phyloP scores from a whole-genome alignment of 2,113 vertebrate genomes.

The Thalassarche chlororhynchos region DNA sequence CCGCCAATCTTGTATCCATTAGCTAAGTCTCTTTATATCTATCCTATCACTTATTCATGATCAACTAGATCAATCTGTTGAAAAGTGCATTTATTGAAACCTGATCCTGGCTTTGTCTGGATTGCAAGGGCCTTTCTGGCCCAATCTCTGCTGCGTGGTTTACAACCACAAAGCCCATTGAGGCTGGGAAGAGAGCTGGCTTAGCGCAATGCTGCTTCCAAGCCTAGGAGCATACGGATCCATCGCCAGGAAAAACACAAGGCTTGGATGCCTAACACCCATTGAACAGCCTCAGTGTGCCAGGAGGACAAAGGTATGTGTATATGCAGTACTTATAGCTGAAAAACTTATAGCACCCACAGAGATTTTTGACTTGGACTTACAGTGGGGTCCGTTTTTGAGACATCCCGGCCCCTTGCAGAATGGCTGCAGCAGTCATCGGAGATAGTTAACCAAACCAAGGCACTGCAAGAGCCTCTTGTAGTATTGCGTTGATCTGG shows the following conservation, averaged over 20 bases:
- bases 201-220: not conserved
- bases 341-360: not conserved
- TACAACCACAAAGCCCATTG: not conserved
- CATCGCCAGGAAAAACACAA: not conserved
- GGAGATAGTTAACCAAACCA: not conserved
- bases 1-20: constrained; percentile 43
- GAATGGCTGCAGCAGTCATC: not conserved
- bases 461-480: not conserved
- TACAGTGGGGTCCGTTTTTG: not conserved
- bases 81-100: constrained; percentile 70
- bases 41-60: constrained; percentile 73
- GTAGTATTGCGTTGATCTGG: not conserved
- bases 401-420: not conserved
- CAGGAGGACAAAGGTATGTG: not conserved
- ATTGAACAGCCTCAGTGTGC: not conserved
- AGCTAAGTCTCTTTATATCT: constrained; percentile 49
- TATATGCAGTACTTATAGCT: fast-evolving
- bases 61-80: constrained; percentile 56
- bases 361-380: not conserved
- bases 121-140: not conserved
- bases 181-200: not conserved
- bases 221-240: not conserved
- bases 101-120: constrained; percentile 37
- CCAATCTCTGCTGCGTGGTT: not conserved
- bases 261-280: not conserved